Conservation (phyloP, 2,113 vertebrate species). For the Lanius ludovicianus region DNA sequence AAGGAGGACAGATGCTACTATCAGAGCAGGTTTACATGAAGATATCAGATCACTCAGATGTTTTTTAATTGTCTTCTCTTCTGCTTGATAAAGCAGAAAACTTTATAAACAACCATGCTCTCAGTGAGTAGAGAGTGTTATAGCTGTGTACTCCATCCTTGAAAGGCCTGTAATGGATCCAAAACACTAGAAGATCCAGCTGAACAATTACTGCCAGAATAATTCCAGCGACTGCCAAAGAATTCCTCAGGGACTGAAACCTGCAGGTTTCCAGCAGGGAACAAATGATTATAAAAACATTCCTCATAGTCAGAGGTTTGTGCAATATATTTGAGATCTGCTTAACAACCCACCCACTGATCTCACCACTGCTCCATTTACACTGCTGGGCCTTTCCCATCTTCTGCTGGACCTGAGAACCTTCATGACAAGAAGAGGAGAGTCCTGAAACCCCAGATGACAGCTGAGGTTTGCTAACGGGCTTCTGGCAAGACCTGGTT, state of each 20-base stretch:
- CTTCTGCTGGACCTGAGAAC: not conserved
- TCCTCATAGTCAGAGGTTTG: constrained; percentile 24
- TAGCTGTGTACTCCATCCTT: not conserved
- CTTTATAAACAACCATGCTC: not conserved
- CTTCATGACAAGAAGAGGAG: not conserved
- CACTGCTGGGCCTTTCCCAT: not conserved
- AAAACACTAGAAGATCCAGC: constrained; percentile 21
- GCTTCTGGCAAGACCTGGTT: not conserved
- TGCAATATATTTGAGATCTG: constrained; percentile 15
- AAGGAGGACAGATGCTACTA: not conserved
- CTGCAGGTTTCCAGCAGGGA: constrained; percentile 43
- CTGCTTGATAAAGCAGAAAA: not conserved
- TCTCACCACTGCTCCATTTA: not conserved
- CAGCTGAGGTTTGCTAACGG: constrained; percentile 1
- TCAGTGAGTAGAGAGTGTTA: not conserved
- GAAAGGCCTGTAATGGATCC: constrained; percentile 3
- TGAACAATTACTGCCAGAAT: constrained; percentile 22
- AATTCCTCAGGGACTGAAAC: constrained; percentile 26
- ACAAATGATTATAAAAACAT: constrained; percentile 51
- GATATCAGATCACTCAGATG: not conserved
- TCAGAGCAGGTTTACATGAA: not conserved
- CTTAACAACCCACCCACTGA: constrained; percentile 31
- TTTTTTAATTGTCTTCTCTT: not conserved
- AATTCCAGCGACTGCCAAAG: constrained; percentile 32
- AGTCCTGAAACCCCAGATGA: not conserved